Conservation (phyloP, 1,140 invertebrate species). For the Proctacanthus coquilletti region DNA sequence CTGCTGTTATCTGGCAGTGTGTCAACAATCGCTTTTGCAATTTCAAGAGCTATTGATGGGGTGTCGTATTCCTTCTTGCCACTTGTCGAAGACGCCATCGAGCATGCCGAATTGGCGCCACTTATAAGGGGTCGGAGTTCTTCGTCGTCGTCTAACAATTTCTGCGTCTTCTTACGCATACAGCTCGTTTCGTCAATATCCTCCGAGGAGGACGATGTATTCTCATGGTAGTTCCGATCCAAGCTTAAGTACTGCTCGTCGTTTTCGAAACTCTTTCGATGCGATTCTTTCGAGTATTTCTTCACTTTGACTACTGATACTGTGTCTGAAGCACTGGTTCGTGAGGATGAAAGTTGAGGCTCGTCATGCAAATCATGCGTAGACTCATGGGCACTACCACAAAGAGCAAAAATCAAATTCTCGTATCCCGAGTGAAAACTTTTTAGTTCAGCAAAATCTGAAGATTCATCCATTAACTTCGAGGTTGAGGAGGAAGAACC, state of each 20-base stretch:
- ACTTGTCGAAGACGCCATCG: neutral
- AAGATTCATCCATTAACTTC: too few species aligned
- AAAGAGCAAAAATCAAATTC: slow-evolving; percentile 24
- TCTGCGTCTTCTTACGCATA: slow-evolving; percentile 2
- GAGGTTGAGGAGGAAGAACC: neutral
- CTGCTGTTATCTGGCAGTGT: slow-evolving; percentile 4
- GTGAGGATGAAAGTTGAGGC: too few species aligned
- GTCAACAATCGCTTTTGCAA: neutral
- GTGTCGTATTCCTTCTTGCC: neutral
- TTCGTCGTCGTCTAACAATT: slow-evolving; percentile 12
- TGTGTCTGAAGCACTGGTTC: too few species aligned
- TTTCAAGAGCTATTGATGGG: neutral
- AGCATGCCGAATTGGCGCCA: neutral
- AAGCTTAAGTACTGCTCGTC: slow-evolving; percentile 9
- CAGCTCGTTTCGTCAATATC: slow-evolving; percentile 10
- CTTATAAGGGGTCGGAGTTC: slow-evolving; percentile 11
- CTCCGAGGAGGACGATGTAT: slow-evolving; percentile 8
- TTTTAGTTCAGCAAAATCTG: too few species aligned
- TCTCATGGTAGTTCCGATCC: slow-evolving; percentile 8
- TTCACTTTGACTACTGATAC: too few species aligned
- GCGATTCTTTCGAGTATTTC: too few species aligned
- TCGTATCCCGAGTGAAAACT: slow-evolving; percentile 18
- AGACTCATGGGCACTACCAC: slow-evolving; percentile 25
- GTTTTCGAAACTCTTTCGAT: slow-evolving; percentile 3
- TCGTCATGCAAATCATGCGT: too few species aligned